phyloP scores from a whole-genome alignment of 1,140 invertebrate species.

The Trichogramma pretiosum region DNA sequence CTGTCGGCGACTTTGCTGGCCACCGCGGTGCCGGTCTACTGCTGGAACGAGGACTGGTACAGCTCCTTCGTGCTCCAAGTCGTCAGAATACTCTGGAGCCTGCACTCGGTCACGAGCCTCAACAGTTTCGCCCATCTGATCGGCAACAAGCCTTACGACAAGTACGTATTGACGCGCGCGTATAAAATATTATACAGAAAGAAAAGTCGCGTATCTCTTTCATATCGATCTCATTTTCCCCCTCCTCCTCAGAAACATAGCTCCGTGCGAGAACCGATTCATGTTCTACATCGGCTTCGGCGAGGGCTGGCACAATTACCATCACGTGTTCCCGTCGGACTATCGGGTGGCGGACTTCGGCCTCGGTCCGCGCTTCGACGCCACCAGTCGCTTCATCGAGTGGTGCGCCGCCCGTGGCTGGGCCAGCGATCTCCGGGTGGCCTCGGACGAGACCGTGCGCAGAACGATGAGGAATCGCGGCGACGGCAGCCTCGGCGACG shows the following conservation, averaged over 20 bases:
- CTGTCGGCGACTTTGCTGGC: no score
- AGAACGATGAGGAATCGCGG: conserved; percentile 29
- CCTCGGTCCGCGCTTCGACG: conserved; percentile 44
- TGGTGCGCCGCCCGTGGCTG: conserved; percentile 51
- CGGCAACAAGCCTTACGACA: conserved; percentile 64
- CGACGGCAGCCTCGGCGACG: conserved; percentile 22
- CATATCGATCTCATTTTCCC: no score
- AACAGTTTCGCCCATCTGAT: conserved; percentile 68
- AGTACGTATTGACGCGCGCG: no score
- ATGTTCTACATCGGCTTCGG: conserved; percentile 29
- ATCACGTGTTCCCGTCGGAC: conserved; percentile 85
- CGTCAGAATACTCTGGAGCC: conserved; percentile 51
- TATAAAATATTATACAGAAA: no score
- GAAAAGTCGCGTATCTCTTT: no score
- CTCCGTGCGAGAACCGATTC: conserved; percentile 20
- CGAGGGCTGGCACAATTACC: conserved; percentile 87
- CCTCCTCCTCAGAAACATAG: conserved; percentile 48
- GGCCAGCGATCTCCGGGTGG: conserved; percentile 55
- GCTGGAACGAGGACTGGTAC: conserved; percentile 50
- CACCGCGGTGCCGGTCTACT: conserved; percentile 60
- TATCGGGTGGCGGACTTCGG: conserved; percentile 59
- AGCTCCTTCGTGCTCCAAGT: conserved; percentile 47
- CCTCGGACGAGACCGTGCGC: conserved; percentile 47
- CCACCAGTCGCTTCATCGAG: conserved; percentile 46
- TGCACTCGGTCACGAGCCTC: conserved; percentile 68